Evolutionary conservation across 2,888 invertebrate species (phyloP).

Genomic region (Drosophila pullipes): DNA sequence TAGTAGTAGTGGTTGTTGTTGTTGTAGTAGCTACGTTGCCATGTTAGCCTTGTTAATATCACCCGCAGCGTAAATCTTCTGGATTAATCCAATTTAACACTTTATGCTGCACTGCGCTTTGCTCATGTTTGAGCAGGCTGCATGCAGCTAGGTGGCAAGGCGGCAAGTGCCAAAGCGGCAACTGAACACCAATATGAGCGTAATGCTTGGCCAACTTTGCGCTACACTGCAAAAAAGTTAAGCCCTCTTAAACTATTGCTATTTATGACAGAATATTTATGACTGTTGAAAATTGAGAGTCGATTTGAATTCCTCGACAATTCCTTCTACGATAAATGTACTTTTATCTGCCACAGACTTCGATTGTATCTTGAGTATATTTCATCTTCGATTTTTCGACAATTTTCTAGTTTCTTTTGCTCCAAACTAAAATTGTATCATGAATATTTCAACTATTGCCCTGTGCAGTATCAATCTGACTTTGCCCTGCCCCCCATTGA

Average conservation of each 20-base stretch:
- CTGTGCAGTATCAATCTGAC: background rate
- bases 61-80: constrained; percentile 85
- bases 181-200: constrained; percentile 42
- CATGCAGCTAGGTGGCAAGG: constrained; percentile 31
- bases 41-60: constrained; percentile 79
- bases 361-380: background rate
- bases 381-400: background rate
- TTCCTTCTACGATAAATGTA: background rate
- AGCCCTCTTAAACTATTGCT: background rate
- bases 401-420: background rate
- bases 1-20: constrained; percentile 19
- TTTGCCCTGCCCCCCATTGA: background rate
- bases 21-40: constrained; percentile 48
- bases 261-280: background rate
- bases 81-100: constrained; percentile 85
- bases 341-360: background rate
- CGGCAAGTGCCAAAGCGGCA: constrained; percentile 15
- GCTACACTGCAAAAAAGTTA: constrained; percentile 39
- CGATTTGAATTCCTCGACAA: background rate
- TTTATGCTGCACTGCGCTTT: constrained; percentile 79
- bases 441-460: background rate
- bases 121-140: constrained; percentile 49
- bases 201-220: constrained; percentile 39
- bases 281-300: background rate
- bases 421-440: background rate